Conservation (phyloP, 1,140 invertebrate genomes). For the Nylanderia fulva region DNA sequence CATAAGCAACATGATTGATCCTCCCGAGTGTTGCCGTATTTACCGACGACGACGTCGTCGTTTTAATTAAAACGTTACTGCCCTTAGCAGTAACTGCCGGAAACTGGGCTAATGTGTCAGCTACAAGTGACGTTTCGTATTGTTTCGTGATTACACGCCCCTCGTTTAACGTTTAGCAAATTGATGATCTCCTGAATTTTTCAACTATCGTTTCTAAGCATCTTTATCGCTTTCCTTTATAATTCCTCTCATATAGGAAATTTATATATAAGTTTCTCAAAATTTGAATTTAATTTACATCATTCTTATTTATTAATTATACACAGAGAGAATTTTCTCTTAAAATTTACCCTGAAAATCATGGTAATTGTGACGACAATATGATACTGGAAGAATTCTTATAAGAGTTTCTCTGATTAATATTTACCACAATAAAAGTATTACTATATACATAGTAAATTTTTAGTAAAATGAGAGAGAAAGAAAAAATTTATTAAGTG, state of each 20-base stretch:
- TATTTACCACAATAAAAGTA: too few species aligned
- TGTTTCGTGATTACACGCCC: conserved; percentile 45
- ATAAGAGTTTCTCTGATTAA: too few species aligned
- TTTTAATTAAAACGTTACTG: conserved; percentile 78
- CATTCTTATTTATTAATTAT: too few species aligned
- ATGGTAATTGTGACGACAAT: too few species aligned
- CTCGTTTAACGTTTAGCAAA: conserved; percentile 12
- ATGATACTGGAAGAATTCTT: too few species aligned
- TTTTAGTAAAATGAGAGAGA: too few species aligned
- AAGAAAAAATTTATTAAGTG: not conserved
- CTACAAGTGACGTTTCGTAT: conserved; percentile 36
- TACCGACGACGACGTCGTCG: conserved; percentile 73
- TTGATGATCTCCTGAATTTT: not conserved
- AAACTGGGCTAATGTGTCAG: conserved; percentile 62
- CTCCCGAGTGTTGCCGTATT: conserved; percentile 78
- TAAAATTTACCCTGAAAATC: too few species aligned
- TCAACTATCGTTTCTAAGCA: not conserved
- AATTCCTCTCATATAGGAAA: not conserved
- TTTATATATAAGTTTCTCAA: not conserved
- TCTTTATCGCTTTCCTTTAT: not conserved
- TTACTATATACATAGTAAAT: too few species aligned
- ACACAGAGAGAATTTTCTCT: too few species aligned
- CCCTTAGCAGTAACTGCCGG: conserved; percentile 43
- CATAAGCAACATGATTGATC: conserved; percentile 81
- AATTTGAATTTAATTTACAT: not conserved